Evolutionary conservation across 2,797 vertebrate species (phyloP).

Genomic region (Sitta carolinensis): DNA sequence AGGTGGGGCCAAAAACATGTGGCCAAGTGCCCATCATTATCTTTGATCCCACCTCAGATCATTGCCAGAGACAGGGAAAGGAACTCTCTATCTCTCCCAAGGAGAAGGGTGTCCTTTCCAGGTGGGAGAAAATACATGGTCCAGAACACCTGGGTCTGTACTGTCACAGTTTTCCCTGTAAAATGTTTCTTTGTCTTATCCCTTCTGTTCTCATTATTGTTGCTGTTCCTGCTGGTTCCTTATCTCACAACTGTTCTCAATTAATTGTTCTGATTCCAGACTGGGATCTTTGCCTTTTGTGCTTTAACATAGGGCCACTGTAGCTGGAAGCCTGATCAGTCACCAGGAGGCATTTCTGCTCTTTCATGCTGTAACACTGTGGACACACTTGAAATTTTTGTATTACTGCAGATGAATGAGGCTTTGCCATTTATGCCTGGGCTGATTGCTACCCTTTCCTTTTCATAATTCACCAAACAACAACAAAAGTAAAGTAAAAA

Average conservation of each 20-base stretch:
- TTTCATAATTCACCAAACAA: background rate
- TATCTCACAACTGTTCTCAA: background rate
- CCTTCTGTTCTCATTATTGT: background rate
- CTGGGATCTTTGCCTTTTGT: background rate
- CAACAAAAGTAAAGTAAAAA: background rate
- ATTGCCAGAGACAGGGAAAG: background rate
- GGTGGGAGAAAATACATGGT: background rate
- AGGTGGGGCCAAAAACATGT: background rate
- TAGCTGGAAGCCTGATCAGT: background rate
- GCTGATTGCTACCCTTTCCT: background rate
- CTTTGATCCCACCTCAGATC: background rate
- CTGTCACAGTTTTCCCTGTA: background rate
- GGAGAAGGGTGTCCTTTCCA: background rate
- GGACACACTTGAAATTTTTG: background rate
- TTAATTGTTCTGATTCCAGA: background rate
- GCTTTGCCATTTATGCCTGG: background rate
- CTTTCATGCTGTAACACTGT: fast-evolving
- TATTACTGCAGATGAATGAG: background rate
- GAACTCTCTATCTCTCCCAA: no score
- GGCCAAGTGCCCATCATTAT: background rate
- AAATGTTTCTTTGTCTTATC: fast-evolving
- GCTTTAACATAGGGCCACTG: background rate
- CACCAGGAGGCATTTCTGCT: background rate
- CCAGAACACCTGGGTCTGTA: fast-evolving
- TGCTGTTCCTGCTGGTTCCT: no score